Evolutionary conservation across 2,113 vertebrate species (phyloP).

Genomic region (Limnothrissa miodon): DNA sequence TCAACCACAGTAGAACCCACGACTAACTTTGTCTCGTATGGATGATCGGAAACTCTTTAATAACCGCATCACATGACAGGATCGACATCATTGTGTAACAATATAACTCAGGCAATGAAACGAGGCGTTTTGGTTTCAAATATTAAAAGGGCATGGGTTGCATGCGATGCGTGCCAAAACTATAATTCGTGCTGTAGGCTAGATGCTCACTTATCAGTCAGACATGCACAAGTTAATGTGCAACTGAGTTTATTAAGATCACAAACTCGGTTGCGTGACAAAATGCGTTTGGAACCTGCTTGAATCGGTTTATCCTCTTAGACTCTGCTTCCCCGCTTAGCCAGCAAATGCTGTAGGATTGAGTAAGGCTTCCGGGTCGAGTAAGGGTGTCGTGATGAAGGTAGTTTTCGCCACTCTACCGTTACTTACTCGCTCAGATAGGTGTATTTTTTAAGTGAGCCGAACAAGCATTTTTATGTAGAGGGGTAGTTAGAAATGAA

Average conservation of each 20-base stretch:
- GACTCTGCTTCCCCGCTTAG: constrained; percentile 59
- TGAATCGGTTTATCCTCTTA: constrained; percentile 69
- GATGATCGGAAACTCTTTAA: neutral
- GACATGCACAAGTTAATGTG: constrained; percentile 37
- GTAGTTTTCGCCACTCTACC: neutral
- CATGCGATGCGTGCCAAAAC: neutral
- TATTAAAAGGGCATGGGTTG: constrained; percentile 17
- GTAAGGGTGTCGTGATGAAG: constrained; percentile 32
- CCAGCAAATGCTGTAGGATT: constrained; percentile 55
- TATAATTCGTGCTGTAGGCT: constrained; percentile 10
- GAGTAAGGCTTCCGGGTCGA: constrained; percentile 39
- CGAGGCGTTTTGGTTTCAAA: neutral
- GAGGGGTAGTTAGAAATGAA: neutral
- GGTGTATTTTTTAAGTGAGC: neutral
- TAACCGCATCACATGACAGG: constrained; percentile 24
- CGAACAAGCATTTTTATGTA: neutral
- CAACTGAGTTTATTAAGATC: constrained; percentile 50
- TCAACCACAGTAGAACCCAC: neutral
- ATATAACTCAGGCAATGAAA: neutral
- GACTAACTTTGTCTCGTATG: neutral
- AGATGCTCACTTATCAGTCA: constrained; percentile 27
- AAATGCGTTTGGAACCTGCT: constrained; percentile 59
- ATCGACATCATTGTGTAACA: constrained; percentile 24
- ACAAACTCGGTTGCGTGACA: constrained; percentile 68
- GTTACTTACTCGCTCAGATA: neutral